Evolutionary conservation across 2,888 invertebrate genomes (phyloP), one percentile per base, ranked within the genome.

Genomic region (Eupithecia pulchellata): DNA sequence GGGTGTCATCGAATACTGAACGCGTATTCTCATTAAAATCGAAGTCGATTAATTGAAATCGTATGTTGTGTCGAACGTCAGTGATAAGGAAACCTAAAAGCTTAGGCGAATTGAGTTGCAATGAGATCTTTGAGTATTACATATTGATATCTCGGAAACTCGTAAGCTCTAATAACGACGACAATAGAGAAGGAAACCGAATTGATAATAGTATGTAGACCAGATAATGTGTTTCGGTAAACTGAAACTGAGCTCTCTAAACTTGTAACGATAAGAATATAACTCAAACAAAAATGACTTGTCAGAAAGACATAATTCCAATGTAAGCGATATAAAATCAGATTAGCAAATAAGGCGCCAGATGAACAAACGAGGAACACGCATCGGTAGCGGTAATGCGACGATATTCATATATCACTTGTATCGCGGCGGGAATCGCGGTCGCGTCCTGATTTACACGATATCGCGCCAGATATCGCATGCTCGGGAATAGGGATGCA

Each of bases 1-100:
- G 77, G 81, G 92, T 61, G 75, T 90, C 92, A 84, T 79, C 74
- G 68, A 79, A 81, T 71, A 82, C 74, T 89, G 89, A 89, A 85
- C 86, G 83, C 82, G 83, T 84, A 84, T 90, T 86, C 89, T 86
- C 87, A 86, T 89, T 89, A 85, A 90, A 89, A 89, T 87, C 86
- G 86, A 89, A 90, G 87, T 87, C 81, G 87, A 86, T 90, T 93
- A 94, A 94, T 94, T 93, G 93, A 93, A 92, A 91, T 93, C 91
- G 89, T 92, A 88, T 94, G 94, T 94, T 89, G 89, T 89, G 89
- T 91, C 89, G 83, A 89, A 83, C 85, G 84, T 86, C 84, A 82
- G 81, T 82, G 93, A 93, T 93, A 93, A 92, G 86, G 80, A 76
- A 83, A 87, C 87, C 81, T 80, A 83, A 79, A 77, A 72, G 78